Evolutionary conservation across 2,113 vertebrate genomes (phyloP).

Genomic region (Syngnathoides biaculeatus): DNA sequence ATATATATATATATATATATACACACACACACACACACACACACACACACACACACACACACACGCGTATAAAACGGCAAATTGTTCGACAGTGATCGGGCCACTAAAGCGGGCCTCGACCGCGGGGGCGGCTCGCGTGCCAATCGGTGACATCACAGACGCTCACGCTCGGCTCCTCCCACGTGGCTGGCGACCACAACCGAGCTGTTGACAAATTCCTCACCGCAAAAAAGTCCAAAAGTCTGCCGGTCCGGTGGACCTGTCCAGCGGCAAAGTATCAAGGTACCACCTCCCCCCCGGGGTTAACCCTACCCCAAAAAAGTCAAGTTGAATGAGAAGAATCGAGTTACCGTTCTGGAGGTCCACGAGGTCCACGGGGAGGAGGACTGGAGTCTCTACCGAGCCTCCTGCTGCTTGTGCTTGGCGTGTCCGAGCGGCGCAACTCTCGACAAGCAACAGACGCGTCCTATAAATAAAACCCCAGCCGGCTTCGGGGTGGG

Average conservation of each 20-base stretch:
- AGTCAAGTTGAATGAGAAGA: not conserved
- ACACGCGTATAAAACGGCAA: too few species aligned
- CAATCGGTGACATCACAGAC: too few species aligned
- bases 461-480: not conserved
- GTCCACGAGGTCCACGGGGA: not conserved
- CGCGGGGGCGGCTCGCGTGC: too few species aligned
- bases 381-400: constrained; percentile 10
- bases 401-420: not conserved
- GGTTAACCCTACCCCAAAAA: too few species aligned
- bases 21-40: too few species aligned
- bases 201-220: not conserved
- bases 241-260: not conserved
- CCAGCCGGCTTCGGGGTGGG: not conserved
- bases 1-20: too few species aligned
- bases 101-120: too few species aligned
- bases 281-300: too few species aligned
- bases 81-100: too few species aligned
- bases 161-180: not conserved
- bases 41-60: too few species aligned
- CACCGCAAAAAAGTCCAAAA: not conserved
- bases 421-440: not conserved
- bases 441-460: constrained; percentile 2
- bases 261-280: not conserved
- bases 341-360: not conserved
- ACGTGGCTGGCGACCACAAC: not conserved